These are phyloP conservation scores for Harpagifer antarcticus DNA, from an alignment of 2,797 vertebrate species.

Conservation along the genomic window DNA sequence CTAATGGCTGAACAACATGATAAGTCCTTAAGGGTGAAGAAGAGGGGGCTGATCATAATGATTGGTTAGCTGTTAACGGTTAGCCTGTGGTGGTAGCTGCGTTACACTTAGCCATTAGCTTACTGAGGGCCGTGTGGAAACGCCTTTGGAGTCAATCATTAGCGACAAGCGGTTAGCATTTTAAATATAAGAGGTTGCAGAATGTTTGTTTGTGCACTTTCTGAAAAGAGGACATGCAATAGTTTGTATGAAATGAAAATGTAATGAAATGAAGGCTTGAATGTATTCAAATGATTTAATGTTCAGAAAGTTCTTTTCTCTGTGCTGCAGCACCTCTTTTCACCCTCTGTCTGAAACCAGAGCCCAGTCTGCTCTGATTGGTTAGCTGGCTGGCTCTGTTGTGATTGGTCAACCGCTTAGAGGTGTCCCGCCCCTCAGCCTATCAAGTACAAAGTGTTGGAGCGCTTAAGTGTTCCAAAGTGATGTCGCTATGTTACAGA, in stretches of 20 bases:
- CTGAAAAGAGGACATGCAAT: neutral
- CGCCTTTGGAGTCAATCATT: constrained; percentile 38
- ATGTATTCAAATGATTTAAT: too few relatives aligned
- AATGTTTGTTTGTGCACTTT: neutral
- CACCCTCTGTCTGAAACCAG: too few relatives aligned
- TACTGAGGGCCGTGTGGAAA: constrained; percentile 3
- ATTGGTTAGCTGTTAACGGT: constrained; percentile 53
- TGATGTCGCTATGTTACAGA: too few relatives aligned
- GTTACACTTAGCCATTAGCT: constrained; percentile 45
- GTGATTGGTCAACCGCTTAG: too few relatives aligned
- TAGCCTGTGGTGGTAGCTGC: constrained; percentile 28
- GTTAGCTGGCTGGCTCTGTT: too few relatives aligned
- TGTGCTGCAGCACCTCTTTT: too few relatives aligned
- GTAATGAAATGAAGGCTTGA: neutral
- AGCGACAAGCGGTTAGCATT: constrained; percentile 42
- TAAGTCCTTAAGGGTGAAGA: constrained; percentile 48
- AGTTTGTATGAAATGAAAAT: neutral
- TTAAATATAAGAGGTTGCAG: constrained; percentile 13
- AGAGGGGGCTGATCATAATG: constrained; percentile 42
- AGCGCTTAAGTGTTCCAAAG: too few relatives aligned
- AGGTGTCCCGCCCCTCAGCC: too few relatives aligned
- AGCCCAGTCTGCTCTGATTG: too few relatives aligned
- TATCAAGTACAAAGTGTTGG: too few relatives aligned
- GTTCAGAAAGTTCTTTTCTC: too few relatives aligned
- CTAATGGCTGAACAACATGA: constrained; percentile 78